phyloP scores from a whole-genome alignment of 1,140 invertebrate species.

The Procambarus clarkii region DNA sequence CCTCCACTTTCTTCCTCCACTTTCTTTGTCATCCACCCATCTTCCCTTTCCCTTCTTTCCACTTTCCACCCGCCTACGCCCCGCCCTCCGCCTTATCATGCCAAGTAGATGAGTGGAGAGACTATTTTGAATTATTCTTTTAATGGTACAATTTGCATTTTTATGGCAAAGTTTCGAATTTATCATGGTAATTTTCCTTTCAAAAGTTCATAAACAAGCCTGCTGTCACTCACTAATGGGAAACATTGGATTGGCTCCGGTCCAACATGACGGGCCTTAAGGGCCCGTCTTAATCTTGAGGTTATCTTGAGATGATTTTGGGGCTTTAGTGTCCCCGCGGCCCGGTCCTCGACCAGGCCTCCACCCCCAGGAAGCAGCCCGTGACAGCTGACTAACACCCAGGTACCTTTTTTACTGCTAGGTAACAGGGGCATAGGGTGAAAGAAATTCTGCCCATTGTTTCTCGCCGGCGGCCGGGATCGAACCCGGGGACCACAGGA shows the following conservation, averaged over 20 bases:
- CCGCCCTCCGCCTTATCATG: background rate
- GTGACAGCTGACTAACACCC: too few species aligned
- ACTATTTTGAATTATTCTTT: constrained; percentile 38
- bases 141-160: constrained; percentile 42
- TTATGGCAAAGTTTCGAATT: constrained; percentile 26
- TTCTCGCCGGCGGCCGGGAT: too few species aligned
- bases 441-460: too few species aligned
- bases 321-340: too few species aligned
- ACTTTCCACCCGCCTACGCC: background rate
- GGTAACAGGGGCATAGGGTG: too few species aligned
- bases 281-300: too few species aligned
- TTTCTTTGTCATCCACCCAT: background rate
- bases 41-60: background rate
- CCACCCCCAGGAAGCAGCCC: too few species aligned
- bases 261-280: too few species aligned
- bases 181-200: constrained; percentile 13
- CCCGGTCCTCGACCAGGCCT: too few species aligned
- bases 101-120: background rate
- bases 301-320: too few species aligned
- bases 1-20: background rate
- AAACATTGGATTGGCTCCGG: background rate
- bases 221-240: constrained; percentile 6
- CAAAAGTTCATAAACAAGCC: constrained; percentile 40
- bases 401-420: too few species aligned
- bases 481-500: too few species aligned